Percentiles rank a stretch among this genome's conserved stretches.
Conservation (phyloP, 2,797 vertebrate genomes). For the Brachyrhaphis roseni region DNA sequence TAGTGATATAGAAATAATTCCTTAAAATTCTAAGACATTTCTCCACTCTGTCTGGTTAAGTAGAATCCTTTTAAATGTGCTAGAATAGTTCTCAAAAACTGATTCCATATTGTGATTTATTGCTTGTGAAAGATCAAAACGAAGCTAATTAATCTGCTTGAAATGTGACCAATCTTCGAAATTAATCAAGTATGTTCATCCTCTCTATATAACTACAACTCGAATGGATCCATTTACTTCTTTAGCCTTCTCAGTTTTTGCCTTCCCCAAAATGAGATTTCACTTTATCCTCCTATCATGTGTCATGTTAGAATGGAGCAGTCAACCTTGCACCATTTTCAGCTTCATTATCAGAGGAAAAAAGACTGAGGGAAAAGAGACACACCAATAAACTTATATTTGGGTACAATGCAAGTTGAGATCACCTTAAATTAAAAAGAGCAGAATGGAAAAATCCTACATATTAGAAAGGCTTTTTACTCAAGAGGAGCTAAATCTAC, state of each 20-base stretch:
- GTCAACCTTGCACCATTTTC: conserved; percentile 51
- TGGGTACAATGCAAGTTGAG: conserved; percentile 62
- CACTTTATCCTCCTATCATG: conserved; percentile 53
- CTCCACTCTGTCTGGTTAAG: conserved; percentile 31
- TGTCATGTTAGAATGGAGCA: conserved; percentile 51
- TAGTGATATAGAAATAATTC: neutral
- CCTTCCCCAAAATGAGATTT: conserved; percentile 62
- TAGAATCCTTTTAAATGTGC: conserved; percentile 23
- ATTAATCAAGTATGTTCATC: conserved; percentile 37
- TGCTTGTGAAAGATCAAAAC: conserved; percentile 21
- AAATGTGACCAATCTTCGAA: conserved; percentile 40
- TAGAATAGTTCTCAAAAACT: conserved; percentile 35
- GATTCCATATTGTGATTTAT: conserved; percentile 21
- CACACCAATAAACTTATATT: conserved; percentile 61
- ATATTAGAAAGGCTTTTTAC: conserved; percentile 61
- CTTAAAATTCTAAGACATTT: neutral
- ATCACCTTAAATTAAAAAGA: conserved; percentile 68
- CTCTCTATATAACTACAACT: conserved; percentile 24
- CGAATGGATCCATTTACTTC: conserved; percentile 58
- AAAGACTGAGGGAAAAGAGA: conserved; percentile 57
- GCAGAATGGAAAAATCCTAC: conserved; percentile 45
- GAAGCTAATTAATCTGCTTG: conserved; percentile 27
- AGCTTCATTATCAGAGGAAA: conserved; percentile 52
- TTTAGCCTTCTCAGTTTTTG: conserved; percentile 42
- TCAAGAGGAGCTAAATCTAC: conserved; percentile 62